Conservation (phyloP, 2,797 vertebrate species). For the Danionella dracula region DNA sequence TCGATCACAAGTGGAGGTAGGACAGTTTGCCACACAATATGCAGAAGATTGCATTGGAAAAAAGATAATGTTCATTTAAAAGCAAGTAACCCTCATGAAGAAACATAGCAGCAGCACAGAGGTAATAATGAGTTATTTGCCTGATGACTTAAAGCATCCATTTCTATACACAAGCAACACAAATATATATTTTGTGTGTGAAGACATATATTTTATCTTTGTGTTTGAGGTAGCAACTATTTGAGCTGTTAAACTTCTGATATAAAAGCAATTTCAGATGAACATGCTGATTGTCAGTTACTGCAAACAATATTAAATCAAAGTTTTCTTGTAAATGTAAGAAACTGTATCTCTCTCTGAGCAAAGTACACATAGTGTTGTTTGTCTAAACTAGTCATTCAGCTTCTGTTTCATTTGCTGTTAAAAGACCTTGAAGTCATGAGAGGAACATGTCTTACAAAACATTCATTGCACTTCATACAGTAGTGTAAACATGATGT, state of each 20-base stretch:
- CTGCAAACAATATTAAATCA: conserved; percentile 9
- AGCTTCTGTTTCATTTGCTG: neutral
- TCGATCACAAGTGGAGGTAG: conserved; percentile 82
- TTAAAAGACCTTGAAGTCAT: conserved; percentile 13
- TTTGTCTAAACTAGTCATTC: conserved; percentile 16
- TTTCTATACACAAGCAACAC: conserved; percentile 25
- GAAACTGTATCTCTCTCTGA: neutral
- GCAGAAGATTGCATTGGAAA: conserved; percentile 43
- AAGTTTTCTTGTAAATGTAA: neutral
- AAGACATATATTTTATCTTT: neutral
- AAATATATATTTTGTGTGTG: neutral
- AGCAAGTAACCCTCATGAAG: too few relatives aligned
- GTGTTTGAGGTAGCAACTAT: conserved; percentile 45
- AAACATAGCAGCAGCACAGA: conserved; percentile 43
- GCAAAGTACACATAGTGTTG: conserved; percentile 22
- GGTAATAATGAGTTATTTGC: conserved; percentile 36
- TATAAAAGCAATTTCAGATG: conserved; percentile 19
- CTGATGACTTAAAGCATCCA: conserved; percentile 14
- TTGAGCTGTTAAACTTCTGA: conserved; percentile 24
- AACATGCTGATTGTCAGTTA: conserved; percentile 43
- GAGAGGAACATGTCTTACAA: neutral
- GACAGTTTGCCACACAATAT: conserved; percentile 77
- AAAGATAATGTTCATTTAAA: too few relatives aligned
- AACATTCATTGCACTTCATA: conserved; percentile 37
- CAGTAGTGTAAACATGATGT: conserved; percentile 40